These are phyloP conservation scores for Drosophila takahashii DNA, from an alignment of 1,140 invertebrate genomes.

Conservation along the genomic window DNA sequence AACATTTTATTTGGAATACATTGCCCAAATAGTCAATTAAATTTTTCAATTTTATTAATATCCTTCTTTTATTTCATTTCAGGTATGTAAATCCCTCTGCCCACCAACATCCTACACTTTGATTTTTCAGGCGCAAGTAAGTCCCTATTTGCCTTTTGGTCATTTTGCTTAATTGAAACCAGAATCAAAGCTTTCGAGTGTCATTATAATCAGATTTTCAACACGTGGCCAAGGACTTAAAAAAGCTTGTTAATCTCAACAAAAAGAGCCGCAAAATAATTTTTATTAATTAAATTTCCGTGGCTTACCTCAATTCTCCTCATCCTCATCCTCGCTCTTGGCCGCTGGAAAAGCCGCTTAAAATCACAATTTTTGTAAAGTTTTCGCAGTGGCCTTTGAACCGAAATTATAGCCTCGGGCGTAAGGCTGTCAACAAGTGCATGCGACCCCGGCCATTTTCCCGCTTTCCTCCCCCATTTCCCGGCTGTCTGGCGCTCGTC, in stretches of 20 bases:
- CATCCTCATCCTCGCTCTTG: conserved; percentile 11
- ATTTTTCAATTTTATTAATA: conserved; percentile 16
- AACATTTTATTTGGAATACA: background rate
- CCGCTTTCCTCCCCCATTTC: background rate
- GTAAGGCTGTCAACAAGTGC: conserved; percentile 70
- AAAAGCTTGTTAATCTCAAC: conserved; percentile 44
- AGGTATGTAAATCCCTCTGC: conserved; percentile 56
- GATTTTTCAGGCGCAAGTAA: conserved; percentile 52
- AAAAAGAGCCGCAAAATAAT: conserved; percentile 49
- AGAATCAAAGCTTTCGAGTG: conserved; percentile 49
- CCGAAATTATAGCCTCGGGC: conserved; percentile 58
- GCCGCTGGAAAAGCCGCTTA: conserved; percentile 66
- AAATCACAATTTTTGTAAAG: conserved; percentile 54
- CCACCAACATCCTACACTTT: conserved; percentile 35
- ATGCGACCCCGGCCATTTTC: conserved; percentile 2
- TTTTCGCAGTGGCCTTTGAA: conserved; percentile 59
- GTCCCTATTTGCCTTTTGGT: conserved; percentile 46
- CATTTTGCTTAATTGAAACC: conserved; percentile 35
- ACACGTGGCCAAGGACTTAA: conserved; percentile 50
- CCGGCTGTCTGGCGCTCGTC: conserved; percentile 16
- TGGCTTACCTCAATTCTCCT: conserved; percentile 3
- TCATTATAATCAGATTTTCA: conserved; percentile 71
- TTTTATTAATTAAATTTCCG: conserved; percentile 77
- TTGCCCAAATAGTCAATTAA: background rate
- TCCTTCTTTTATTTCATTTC: conserved; percentile 29